Conservation (phyloP, 1,140 invertebrate species). For the Harpegnathos saltator region DNA sequence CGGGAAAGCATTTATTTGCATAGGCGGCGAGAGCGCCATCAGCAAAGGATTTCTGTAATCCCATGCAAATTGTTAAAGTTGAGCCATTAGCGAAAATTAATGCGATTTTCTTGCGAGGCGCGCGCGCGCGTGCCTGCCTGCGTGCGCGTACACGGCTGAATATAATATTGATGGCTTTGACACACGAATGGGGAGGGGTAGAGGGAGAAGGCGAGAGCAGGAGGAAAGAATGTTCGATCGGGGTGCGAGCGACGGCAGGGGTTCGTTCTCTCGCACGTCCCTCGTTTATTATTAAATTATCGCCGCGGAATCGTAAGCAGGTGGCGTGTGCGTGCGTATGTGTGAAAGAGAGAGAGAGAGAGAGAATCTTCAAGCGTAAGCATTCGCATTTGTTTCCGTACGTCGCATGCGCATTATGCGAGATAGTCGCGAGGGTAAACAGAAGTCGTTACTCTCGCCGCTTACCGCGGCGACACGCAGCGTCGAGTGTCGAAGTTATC, state of each 20-base stretch:
- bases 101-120: conserved; percentile 78
- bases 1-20: conserved; percentile 74
- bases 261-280: no score
- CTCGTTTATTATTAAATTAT: conserved; percentile 80
- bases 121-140: no score
- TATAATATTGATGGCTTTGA: conserved; percentile 82
- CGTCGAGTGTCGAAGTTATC: neutral
- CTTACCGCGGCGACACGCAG: neutral
- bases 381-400: conserved; percentile 17
- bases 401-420: conserved; percentile 49
- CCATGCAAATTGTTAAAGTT: conserved; percentile 83
- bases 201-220: conserved; percentile 39
- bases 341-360: neutral
- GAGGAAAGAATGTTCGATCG: conserved; percentile 65
- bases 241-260: conserved; percentile 53
- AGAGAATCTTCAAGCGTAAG: conserved; percentile 35
- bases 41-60: conserved; percentile 78
- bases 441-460: conserved; percentile 5
- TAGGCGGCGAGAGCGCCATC: conserved; percentile 56
- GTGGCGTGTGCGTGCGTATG: conserved; percentile 11
- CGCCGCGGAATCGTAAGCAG: conserved; percentile 58
- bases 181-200: conserved; percentile 53
- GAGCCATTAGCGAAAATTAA: conserved; percentile 79
- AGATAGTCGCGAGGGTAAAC: conserved; percentile 59
- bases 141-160: conserved; percentile 65